Conservation (phyloP, 2,113 vertebrate genomes). For the Pluvialis apricaria region DNA sequence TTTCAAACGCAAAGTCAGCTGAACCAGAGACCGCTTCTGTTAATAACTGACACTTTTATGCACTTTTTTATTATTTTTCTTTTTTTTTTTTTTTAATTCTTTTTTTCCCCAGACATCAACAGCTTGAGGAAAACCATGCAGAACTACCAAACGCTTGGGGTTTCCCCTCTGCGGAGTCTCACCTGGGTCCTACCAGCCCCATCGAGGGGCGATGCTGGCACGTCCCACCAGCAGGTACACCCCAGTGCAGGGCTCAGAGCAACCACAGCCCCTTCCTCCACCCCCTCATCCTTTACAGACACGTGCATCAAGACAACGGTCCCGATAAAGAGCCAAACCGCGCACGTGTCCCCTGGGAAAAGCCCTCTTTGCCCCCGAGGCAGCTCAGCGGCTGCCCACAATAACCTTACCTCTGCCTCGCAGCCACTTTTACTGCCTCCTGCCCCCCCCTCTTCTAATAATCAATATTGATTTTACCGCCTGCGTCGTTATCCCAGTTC, state of each 20-base stretch:
- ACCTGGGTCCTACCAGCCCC: background rate
- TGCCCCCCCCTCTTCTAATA: constrained; percentile 58
- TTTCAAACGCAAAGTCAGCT: background rate
- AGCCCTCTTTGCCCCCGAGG: fast-evolving
- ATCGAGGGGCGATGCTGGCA: fast-evolving
- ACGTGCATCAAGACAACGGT: fast-evolving
- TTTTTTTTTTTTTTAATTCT: background rate
- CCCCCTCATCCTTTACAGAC: background rate
- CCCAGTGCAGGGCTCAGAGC: fast-evolving
- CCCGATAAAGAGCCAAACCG: background rate
- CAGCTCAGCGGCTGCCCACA: background rate
- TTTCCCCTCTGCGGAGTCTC: background rate
- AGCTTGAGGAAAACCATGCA: background rate
- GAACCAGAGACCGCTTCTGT: background rate
- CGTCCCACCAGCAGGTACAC: no score
- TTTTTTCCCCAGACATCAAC: background rate
- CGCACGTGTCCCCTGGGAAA: fast-evolving
- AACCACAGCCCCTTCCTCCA: background rate
- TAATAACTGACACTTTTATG: background rate
- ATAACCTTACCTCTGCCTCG: background rate
- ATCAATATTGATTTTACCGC: constrained; percentile 74
- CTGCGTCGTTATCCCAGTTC: constrained; percentile 42
- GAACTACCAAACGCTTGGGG: fast-evolving
- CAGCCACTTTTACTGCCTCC: constrained; percentile 25
- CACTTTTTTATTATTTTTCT: background rate